Evolutionary conservation across 1,140 invertebrate genomes (phyloP).

Genomic region (Leptinotarsa texana): DNA sequence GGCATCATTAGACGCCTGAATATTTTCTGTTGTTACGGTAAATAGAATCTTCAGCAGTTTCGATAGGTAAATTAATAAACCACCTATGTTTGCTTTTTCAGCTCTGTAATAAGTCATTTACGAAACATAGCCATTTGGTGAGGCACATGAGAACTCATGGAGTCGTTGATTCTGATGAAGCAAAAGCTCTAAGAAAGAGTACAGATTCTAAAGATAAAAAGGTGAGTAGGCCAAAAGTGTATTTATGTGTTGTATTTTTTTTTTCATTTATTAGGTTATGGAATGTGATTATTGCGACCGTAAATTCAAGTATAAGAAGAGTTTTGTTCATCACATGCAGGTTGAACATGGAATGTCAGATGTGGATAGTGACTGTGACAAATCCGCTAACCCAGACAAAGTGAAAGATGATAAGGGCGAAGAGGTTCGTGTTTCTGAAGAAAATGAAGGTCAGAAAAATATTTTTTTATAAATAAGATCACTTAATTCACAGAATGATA

Average conservation of each 20-base stretch:
- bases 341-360: constrained; percentile 53
- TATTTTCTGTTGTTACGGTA: no score
- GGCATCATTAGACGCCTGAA: no score
- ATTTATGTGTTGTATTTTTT: not conserved
- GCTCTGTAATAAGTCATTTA: constrained; percentile 52
- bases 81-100: constrained; percentile 45
- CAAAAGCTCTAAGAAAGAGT: constrained; percentile 26
- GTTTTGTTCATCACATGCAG: constrained; percentile 54
- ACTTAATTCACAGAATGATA: no score
- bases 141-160: constrained; percentile 49
- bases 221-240: constrained; percentile 18
- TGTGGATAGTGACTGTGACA: constrained; percentile 35
- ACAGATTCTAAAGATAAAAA: constrained; percentile 37
- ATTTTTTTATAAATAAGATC: no score
- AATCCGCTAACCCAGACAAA: not conserved
- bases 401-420: not conserved
- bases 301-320: constrained; percentile 55
- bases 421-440: not conserved
- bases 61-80: constrained; percentile 36
- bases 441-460: not conserved
- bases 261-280: constrained; percentile 40
- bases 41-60: not conserved
- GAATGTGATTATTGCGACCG: constrained; percentile 56
- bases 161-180: constrained; percentile 35
- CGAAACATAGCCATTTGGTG: constrained; percentile 50